Conservation (phyloP, 37 sponge, comb jelly and placozoan genomes). For the Amphimedon queenslandica region DNA sequence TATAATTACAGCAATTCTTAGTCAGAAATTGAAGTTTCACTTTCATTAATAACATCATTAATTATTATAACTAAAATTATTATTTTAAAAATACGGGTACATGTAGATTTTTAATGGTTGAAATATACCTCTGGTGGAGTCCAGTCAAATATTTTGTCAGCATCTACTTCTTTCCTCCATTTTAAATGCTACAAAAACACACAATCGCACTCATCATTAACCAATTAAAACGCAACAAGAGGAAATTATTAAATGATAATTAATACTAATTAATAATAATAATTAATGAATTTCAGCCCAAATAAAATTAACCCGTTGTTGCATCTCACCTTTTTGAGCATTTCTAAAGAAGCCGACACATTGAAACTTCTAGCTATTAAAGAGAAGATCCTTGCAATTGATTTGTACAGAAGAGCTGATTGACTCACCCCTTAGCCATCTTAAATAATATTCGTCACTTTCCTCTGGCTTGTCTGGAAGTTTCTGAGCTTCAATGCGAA, state of each 20-base stretch:
- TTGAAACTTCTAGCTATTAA: constrained; percentile 50
- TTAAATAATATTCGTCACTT: constrained; percentile 32
- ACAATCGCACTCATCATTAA: not conserved
- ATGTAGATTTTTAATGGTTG: too few species aligned
- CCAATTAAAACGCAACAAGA: not conserved
- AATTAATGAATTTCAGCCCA: too few species aligned
- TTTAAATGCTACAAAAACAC: constrained; percentile 31
- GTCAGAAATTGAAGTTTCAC: too few species aligned
- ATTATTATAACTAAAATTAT: not conserved
- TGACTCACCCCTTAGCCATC: constrained; percentile 41
- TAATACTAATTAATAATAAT: too few species aligned
- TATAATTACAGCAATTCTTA: too few species aligned
- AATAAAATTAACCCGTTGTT: not conserved
- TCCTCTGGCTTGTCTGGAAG: constrained; percentile 10
- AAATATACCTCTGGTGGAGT: constrained; percentile 50
- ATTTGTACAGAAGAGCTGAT: too few species aligned
- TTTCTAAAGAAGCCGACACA: constrained; percentile 36
- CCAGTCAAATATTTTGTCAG: constrained; percentile 59
- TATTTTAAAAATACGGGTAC: too few species aligned
- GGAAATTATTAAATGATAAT: not conserved
- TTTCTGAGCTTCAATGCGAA: constrained; percentile 17
- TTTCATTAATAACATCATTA: too few species aligned
- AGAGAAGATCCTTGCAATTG: not conserved
- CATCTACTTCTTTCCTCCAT: constrained; percentile 25
- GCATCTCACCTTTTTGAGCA: constrained; percentile 46